Conservation (phyloP, 2,888 invertebrate species). For the Galeruca laticollis region DNA sequence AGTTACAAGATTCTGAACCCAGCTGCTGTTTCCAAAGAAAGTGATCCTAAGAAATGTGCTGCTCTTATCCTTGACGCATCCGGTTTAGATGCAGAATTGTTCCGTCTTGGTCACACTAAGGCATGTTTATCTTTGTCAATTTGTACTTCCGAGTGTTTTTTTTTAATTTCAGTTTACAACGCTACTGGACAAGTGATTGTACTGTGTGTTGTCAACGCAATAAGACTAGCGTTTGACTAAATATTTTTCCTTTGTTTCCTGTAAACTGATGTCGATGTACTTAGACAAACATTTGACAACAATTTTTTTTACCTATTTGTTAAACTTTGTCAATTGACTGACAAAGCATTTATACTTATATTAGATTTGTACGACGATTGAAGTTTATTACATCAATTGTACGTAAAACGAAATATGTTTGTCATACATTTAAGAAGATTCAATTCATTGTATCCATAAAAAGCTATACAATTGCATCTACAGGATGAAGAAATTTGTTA, state of each 20-base stretch:
- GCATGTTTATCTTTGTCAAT: constrained; percentile 74
- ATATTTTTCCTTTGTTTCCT: neutral
- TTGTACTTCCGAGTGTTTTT: neutral
- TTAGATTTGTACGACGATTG: neutral
- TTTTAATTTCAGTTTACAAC: constrained; percentile 13
- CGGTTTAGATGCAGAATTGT: constrained; percentile 90
- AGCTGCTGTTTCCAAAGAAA: constrained; percentile 80
- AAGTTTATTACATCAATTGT: too few relatives aligned
- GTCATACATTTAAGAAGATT: too few relatives aligned
- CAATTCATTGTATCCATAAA: too few relatives aligned
- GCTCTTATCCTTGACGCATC: constrained; percentile 85
- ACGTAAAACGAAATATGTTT: too few relatives aligned
- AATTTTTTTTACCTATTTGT: constrained; percentile 1
- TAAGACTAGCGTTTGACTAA: constrained; percentile 7
- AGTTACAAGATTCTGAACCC: constrained; percentile 99
- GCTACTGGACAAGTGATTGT: constrained; percentile 28
- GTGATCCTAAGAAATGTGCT: constrained; percentile 86
- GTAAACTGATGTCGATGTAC: constrained; percentile 24
- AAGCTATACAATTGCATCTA: too few relatives aligned
- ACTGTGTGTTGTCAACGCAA: constrained; percentile 2
- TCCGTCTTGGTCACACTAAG: constrained; percentile 98
- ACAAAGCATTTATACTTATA: constrained; percentile 18
- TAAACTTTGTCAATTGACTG: constrained; percentile 29
- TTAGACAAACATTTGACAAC: constrained; percentile 21
- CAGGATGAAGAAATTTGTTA: too few relatives aligned